These are phyloP conservation scores for Exephanes ischioxanthus DNA, from an alignment of 2,888 invertebrate species.

Conservation along the genomic window DNA sequence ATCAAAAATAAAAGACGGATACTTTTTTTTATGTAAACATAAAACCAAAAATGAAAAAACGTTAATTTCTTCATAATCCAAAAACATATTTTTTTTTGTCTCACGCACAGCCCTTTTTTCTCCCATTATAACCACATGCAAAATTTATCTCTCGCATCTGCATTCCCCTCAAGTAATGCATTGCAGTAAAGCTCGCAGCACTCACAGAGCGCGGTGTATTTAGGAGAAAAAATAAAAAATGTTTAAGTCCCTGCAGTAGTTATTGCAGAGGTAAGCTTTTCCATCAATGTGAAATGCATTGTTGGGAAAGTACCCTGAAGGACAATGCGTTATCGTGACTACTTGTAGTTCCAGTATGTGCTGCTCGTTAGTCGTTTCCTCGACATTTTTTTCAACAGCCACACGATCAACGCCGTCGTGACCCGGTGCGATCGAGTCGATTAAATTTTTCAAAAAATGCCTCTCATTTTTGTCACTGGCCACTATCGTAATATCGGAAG, in stretches of 20 bases:
- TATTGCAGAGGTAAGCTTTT: background rate
- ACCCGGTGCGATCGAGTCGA: conserved; percentile 39
- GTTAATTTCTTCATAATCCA: no score
- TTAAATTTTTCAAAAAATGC: conserved; percentile 46
- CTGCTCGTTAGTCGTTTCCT: conserved; percentile 4
- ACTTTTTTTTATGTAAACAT: no score
- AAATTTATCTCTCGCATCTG: background rate
- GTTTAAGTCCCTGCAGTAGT: background rate
- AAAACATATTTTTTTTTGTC: no score
- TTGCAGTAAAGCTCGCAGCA: background rate
- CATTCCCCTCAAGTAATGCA: background rate
- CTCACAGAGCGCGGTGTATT: background rate
- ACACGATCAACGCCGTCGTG: conserved; percentile 5
- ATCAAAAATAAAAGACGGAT: background rate
- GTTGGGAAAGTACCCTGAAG: background rate
- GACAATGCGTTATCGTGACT: background rate
- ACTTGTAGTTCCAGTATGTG: conserved; percentile 37
- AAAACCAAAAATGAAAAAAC: no score
- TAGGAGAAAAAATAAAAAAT: background rate
- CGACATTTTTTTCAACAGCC: background rate
- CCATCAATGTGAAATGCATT: background rate
- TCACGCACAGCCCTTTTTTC: no score
- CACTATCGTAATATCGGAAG: conserved; percentile 33
- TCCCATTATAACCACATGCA: background rate
- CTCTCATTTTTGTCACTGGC: background rate